Percentiles rank a stretch among this genome's conserved stretches.
These are phyloP conservation scores for Cerceris ruficornis DNA, from an alignment of 2,888 invertebrate genomes.

Conservation along the genomic window DNA sequence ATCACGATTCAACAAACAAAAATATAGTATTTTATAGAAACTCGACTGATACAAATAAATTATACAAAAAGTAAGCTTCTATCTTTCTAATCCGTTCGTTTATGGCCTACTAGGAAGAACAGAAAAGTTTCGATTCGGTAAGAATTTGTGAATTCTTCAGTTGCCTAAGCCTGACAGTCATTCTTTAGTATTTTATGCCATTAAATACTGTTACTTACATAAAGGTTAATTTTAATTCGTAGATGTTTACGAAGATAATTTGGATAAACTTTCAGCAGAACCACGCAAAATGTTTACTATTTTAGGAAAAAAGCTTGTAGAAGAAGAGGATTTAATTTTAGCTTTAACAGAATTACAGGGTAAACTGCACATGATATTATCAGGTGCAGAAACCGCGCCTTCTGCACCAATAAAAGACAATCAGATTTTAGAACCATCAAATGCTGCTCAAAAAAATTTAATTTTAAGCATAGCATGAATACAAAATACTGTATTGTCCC, in stretches of 20 bases:
- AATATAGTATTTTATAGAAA: no score
- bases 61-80: no score
- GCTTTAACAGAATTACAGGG: conserved; percentile 87
- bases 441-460: conserved; percentile 81
- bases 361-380: conserved; percentile 86
- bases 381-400: conserved; percentile 82
- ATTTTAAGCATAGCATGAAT: conserved; percentile 75
- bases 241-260: conserved; percentile 87
- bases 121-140: no score
- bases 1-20: no score
- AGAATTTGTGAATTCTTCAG: not conserved
- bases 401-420: conserved; percentile 61
- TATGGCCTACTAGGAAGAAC: no score
- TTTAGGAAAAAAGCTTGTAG: conserved; percentile 85
- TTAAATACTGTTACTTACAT: conserved; percentile 19
- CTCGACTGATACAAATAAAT: no score
- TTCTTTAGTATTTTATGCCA: conserved; percentile 20
- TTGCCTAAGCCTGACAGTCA: not conserved
- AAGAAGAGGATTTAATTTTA: conserved; percentile 87
- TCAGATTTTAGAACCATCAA: conserved; percentile 75
- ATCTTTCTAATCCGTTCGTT: no score
- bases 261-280: conserved; percentile 85
- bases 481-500: conserved; percentile 20
- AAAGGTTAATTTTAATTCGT: no score
- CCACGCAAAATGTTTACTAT: conserved; percentile 85